Percentiles rank a stretch among this genome's conserved stretches.
phyloP scores from a whole-genome alignment of 2,888 invertebrate genomes.

The Drepana falcataria region DNA sequence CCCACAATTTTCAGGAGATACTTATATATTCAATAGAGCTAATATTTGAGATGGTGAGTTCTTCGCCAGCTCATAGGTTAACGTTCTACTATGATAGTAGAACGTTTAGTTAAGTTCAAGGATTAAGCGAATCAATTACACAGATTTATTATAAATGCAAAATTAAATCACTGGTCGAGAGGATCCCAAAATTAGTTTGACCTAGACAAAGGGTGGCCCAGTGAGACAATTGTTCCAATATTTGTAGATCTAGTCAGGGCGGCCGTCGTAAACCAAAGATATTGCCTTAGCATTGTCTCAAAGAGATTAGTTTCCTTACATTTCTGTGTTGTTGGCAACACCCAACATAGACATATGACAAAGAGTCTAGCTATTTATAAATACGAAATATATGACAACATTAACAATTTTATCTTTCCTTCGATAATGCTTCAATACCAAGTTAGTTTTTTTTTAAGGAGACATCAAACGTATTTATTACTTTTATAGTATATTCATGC shows the following conservation, averaged over 20 bases:
- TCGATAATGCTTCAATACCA: no score
- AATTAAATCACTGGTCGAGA: slow-evolving; percentile 63
- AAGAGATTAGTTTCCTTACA: slow-evolving; percentile 69
- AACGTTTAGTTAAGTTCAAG: slow-evolving; percentile 25
- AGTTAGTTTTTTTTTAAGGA: no score
- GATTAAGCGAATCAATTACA: slow-evolving; percentile 46
- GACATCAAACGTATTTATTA: no score
- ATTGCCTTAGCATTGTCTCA: slow-evolving; percentile 69
- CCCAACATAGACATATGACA: slow-evolving; percentile 19
- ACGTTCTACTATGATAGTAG: background rate
- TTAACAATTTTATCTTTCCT: no score
- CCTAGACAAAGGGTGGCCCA: slow-evolving; percentile 63
- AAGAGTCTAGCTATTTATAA: background rate
- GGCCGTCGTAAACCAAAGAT: slow-evolving; percentile 69
- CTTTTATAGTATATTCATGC: no score
- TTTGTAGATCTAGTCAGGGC: slow-evolving; percentile 61
- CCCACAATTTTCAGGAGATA: no score
- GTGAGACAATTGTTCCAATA: slow-evolving; percentile 62
- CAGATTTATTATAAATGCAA: slow-evolving; percentile 52
- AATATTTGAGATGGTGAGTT: no score
- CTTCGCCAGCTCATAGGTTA: no score
- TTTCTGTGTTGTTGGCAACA: slow-evolving; percentile 42
- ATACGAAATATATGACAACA: background rate
- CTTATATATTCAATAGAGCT: no score
- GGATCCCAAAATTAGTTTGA: slow-evolving; percentile 68